A percentile compares a stretch with the other conserved stretches of the same genome.
These are phyloP conservation scores for Cantharis flavilabris DNA, from an alignment of 2,888 invertebrate genomes.

Conservation along the genomic window DNA sequence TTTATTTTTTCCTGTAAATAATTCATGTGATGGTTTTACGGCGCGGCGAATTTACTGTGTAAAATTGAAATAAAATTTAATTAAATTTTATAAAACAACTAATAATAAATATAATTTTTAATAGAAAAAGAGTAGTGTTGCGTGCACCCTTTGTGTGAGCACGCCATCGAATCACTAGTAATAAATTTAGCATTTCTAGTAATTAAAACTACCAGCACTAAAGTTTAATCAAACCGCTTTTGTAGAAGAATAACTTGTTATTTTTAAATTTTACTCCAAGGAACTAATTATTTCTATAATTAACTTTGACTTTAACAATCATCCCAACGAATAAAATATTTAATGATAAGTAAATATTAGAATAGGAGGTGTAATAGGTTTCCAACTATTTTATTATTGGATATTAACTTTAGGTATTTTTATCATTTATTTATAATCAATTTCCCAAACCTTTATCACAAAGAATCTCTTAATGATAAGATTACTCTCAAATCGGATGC, in stretches of 20 bases:
- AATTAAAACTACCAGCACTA: not conserved
- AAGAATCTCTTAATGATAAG: not conserved
- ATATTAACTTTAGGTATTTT: not conserved
- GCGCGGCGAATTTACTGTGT: not conserved
- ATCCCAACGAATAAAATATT: not conserved
- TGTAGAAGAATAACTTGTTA: not conserved
- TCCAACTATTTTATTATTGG: not conserved
- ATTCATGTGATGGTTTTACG: not conserved
- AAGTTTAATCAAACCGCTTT: not conserved
- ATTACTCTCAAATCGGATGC: not conserved
- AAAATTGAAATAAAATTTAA: not conserved
- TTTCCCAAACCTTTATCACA: not conserved
- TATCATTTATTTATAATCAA: not conserved
- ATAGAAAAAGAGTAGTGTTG: not conserved
- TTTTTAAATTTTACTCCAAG: not conserved
- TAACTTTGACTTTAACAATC: not conserved
- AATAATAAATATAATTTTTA: not conserved
- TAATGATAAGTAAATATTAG: not conserved
- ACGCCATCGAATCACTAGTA: not conserved
- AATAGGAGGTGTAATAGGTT: not conserved
- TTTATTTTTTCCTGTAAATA: not conserved
- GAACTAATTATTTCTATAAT: not conserved
- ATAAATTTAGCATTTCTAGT: not conserved
- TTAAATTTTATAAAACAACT: not conserved
- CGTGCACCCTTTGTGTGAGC: not conserved